Base-by-base conservation (phyloP, 2,888 invertebrate species). In the Itoplectis maculator region DNA sequence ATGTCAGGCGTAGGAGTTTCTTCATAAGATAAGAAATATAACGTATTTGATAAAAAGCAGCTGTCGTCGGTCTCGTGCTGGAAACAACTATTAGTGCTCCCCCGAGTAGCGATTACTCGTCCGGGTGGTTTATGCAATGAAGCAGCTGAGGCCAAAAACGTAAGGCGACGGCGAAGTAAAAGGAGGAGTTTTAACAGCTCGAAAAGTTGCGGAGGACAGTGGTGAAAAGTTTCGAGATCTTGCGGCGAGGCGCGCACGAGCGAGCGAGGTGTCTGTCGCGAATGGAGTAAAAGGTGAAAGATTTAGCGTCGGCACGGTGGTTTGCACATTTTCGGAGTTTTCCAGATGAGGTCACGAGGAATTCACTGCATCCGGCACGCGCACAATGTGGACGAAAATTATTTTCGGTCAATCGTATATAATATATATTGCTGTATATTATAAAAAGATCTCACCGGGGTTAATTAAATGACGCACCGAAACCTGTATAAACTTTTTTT, bases 321-420 rank as follows among this genome's bases (percentile, higher is more conserved):
- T 70, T 20, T 45, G 13, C 11, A 29, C 54, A 23, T 51, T n/a
- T 69, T 23, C 23, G 23, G 54, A n/a, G 37, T 42, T 54, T 54
- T 20, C 9, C 54, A 51, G 69, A 42, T 42, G 69, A 40, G 51
- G 51, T 69, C 68, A 51, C 66, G 51, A 37, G 37, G 37, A 37
- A 23, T 37, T n/a, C 54, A 42, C 37, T 9, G n/a, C 42, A n/a
- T n/a, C 47, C 23, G 29, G 20, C 42, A 69, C n/a, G n/a, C 20
- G 15, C 11, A 51, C 18, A 18, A 18, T 20, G 49, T 61, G n/a
- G n/a, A 13, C 37, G 47, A 49, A n/a, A 56, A 42, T n/a, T n/a
- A n/a, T n/a, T n/a, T n/a, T n/a, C n/a, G n/a, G n/a, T n/a, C n/a
- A n/a, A n/a, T n/a, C n/a, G n/a, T n/a, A n/a, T n/a, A n/a, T n/a